Evolutionary conservation across 2,113 vertebrate genomes (phyloP).

Genomic region (Lasiurus cinereus): DNA sequence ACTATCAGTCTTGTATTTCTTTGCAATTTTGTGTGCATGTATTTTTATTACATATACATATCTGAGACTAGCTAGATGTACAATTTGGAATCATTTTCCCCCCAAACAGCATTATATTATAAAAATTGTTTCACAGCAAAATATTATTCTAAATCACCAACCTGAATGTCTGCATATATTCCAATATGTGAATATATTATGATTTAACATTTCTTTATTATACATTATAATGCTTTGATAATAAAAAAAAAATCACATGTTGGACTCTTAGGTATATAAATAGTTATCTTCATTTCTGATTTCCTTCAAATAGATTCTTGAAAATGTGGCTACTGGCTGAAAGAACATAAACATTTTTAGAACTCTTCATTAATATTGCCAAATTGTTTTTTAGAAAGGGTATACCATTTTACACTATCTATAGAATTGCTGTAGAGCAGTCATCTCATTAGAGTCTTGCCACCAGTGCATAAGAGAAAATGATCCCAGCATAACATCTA

Average conservation of each 20-base stretch:
- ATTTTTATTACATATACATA: not conserved
- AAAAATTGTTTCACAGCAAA: slow-evolving; percentile 58
- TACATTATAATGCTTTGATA: slow-evolving; percentile 36
- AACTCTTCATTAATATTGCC: slow-evolving; percentile 44
- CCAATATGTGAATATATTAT: not conserved
- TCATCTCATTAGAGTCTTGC: slow-evolving; percentile 27
- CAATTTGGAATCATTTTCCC: not conserved
- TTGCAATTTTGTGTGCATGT: not conserved
- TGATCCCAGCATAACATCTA: not conserved
- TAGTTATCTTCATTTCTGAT: slow-evolving; percentile 36
- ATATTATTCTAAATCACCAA: slow-evolving; percentile 11
- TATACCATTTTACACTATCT: not conserved
- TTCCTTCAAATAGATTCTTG: slow-evolving; percentile 34
- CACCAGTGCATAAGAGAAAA: slow-evolving; percentile 38
- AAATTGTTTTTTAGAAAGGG: slow-evolving; percentile 49
- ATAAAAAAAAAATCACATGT: slow-evolving; percentile 29
- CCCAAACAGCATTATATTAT: not conserved
- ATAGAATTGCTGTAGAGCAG: not conserved
- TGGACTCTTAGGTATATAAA: slow-evolving; percentile 17
- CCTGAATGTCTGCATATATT: not conserved
- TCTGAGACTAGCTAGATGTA: slow-evolving; percentile 22
- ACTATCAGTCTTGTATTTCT: slow-evolving; percentile 11
- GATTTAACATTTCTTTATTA: slow-evolving; percentile 39
- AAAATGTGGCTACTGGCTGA: slow-evolving; percentile 5
- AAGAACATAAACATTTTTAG: slow-evolving; percentile 38